Conservation (phyloP, 1,140 invertebrate species). For the Drosophila sucinea region DNA sequence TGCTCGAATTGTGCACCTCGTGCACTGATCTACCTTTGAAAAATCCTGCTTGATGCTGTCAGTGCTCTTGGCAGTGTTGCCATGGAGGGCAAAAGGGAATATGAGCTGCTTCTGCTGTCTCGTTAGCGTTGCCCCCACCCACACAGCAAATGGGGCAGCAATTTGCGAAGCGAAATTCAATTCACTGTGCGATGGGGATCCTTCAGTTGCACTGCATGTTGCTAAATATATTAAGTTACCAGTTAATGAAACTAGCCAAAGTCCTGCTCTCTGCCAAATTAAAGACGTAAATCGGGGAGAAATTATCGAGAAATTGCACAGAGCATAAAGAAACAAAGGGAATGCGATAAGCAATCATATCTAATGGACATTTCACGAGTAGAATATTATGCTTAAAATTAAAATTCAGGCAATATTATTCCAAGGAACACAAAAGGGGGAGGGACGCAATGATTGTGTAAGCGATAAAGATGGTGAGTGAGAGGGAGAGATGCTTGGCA, state of each 20-base stretch:
- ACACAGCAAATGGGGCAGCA: slow-evolving; percentile 27
- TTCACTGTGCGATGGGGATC: slow-evolving; percentile 28
- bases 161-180: slow-evolving; percentile 51
- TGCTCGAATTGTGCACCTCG: background rate
- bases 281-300: background rate
- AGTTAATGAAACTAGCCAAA: slow-evolving; percentile 30
- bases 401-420: slow-evolving; percentile 62
- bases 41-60: slow-evolving; percentile 33
- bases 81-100: slow-evolving; percentile 37
- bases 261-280: background rate
- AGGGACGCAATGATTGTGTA: background rate
- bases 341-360: slow-evolving; percentile 50
- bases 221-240: slow-evolving; percentile 33
- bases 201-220: slow-evolving; percentile 17
- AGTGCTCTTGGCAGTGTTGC: slow-evolving; percentile 29
- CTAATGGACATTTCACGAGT: slow-evolving; percentile 68
- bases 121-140: slow-evolving; percentile 33
- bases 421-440: slow-evolving; percentile 14
- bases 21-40: slow-evolving; percentile 12
- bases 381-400: slow-evolving; percentile 72
- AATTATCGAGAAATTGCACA: slow-evolving; percentile 28
- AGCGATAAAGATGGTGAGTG: slow-evolving; percentile 16
- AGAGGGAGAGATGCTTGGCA: slow-evolving; percentile 19
- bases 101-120: slow-evolving; percentile 43
- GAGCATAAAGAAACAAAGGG: slow-evolving; percentile 33